phyloP scores from a whole-genome alignment of 2,888 invertebrate species.

The Nephrotoma guestfalica region DNA sequence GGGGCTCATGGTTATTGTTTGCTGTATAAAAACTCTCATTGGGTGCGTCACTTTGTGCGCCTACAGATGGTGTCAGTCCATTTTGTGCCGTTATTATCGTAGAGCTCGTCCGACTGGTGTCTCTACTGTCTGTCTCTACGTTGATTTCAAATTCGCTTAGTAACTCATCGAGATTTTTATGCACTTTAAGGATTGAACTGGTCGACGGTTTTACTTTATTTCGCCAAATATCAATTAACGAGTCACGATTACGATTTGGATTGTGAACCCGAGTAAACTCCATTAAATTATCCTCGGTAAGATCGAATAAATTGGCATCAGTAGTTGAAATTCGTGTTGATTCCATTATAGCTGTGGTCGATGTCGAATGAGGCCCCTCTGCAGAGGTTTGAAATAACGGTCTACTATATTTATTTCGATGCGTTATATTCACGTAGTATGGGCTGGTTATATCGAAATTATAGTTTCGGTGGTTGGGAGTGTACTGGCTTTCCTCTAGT shows the following conservation, averaged over 20 bases:
- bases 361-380: not conserved
- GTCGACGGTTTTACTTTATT: slow-evolving; percentile 22
- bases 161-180: slow-evolving; percentile 21
- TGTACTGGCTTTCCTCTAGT: slow-evolving; percentile 16
- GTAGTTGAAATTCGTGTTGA: not conserved
- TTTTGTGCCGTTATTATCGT: slow-evolving; percentile 6
- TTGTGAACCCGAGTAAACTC: slow-evolving; percentile 10
- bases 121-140: not conserved
- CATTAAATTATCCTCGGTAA: slow-evolving; percentile 14
- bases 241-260: slow-evolving; percentile 16
- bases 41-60: slow-evolving; percentile 15
- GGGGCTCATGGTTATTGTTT: slow-evolving; percentile 9
- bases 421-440: slow-evolving; percentile 32
- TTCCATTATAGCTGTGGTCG: slow-evolving; percentile 18
- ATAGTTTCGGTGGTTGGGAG: slow-evolving; percentile 24
- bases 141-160: slow-evolving; percentile 19
- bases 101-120: slow-evolving; percentile 5
- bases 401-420: slow-evolving; percentile 15
- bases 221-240: slow-evolving; percentile 27
- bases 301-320: slow-evolving; percentile 13
- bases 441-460: slow-evolving; percentile 31
- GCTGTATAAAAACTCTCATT: slow-evolving; percentile 22
- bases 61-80: not conserved
- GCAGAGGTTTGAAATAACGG: too few relatives aligned
- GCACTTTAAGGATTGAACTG: slow-evolving; percentile 21